phyloP scores from a whole-genome alignment of 2,113 vertebrate species.

The Vanacampus margaritifer region DNA sequence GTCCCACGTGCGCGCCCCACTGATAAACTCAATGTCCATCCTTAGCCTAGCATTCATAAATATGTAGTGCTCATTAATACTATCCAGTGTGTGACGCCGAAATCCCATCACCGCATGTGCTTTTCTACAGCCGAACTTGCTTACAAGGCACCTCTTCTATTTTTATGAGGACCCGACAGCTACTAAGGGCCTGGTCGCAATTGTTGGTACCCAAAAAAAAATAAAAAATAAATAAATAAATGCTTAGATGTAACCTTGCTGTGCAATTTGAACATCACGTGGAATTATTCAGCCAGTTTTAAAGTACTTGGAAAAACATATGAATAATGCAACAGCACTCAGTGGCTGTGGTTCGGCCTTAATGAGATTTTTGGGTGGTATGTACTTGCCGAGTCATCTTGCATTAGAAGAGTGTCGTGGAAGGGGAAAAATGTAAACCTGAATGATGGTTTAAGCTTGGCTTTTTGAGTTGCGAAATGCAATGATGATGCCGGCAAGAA shows the following conservation, averaged over 20 bases:
- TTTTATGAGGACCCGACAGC: not conserved
- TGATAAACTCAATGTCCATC: not conserved
- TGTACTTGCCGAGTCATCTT: conserved; percentile 50
- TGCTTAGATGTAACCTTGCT: conserved; percentile 27
- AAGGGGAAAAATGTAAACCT: conserved; percentile 20
- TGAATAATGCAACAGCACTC: conserved; percentile 63
- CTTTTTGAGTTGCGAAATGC: conserved; percentile 29
- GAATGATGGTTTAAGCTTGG: conserved; percentile 15
- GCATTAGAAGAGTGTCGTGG: conserved; percentile 18
- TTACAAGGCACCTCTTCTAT: not conserved
- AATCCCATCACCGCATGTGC: conserved; percentile 8
- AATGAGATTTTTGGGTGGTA: conserved; percentile 63
- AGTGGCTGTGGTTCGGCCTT: conserved; percentile 48
- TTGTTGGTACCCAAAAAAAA: conserved; percentile 21
- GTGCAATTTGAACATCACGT: conserved; percentile 56
- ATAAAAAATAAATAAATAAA: not conserved
- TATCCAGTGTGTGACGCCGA: conserved; percentile 31
- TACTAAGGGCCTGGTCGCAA: not conserved
- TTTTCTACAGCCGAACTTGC: not conserved
- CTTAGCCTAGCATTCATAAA: conserved; percentile 25
- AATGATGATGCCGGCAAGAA: conserved; percentile 22
- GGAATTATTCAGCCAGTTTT: conserved; percentile 55
- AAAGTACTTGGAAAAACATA: conserved; percentile 42
- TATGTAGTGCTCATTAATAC: conserved; percentile 26
- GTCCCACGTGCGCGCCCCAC: not conserved